Conservation (phyloP, 2,888 invertebrate genomes). For the Luperina nickerlii region DNA sequence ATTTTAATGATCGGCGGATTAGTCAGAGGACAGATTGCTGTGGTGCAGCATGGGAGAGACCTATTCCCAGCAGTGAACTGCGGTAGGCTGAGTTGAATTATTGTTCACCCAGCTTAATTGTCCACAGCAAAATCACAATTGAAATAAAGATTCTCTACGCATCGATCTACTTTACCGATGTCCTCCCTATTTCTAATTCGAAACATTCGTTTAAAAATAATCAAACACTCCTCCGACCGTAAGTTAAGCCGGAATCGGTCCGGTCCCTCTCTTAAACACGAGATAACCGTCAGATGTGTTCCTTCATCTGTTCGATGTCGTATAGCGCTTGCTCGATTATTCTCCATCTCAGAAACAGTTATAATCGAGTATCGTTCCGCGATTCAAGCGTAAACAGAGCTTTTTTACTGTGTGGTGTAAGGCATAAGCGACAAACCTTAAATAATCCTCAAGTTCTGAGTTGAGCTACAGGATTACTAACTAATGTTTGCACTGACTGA, state of each 20-base stretch:
- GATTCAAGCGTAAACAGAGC: slow-evolving; percentile 79
- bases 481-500: too few relatives aligned
- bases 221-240: neutral
- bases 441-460: too few relatives aligned
- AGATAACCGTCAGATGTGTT: slow-evolving; percentile 66
- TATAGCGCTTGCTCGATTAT: slow-evolving; percentile 84
- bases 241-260: slow-evolving; percentile 5
- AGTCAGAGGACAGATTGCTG: too few relatives aligned
- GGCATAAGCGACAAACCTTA: slow-evolving; percentile 9
- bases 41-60: too few relatives aligned
- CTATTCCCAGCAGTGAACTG: too few relatives aligned
- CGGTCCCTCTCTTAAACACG: slow-evolving; percentile 39
- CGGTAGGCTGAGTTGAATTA: neutral
- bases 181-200: slow-evolving; percentile 13
- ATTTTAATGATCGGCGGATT: too few relatives aligned
- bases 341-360: slow-evolving; percentile 84
- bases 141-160: neutral
- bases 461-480: too few relatives aligned
- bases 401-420: slow-evolving; percentile 77
- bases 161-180: slow-evolving; percentile 19
- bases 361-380: slow-evolving; percentile 83
- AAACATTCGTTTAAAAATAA: slow-evolving; percentile 18
- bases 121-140: neutral
- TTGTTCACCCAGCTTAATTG: neutral
- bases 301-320: slow-evolving; percentile 79